Percentiles rank a stretch among this genome's conserved stretches.
These are phyloP conservation scores for Pseudolaguvia tuberculata DNA, from an alignment of 2,113 vertebrate genomes.

Conservation along the genomic window DNA sequence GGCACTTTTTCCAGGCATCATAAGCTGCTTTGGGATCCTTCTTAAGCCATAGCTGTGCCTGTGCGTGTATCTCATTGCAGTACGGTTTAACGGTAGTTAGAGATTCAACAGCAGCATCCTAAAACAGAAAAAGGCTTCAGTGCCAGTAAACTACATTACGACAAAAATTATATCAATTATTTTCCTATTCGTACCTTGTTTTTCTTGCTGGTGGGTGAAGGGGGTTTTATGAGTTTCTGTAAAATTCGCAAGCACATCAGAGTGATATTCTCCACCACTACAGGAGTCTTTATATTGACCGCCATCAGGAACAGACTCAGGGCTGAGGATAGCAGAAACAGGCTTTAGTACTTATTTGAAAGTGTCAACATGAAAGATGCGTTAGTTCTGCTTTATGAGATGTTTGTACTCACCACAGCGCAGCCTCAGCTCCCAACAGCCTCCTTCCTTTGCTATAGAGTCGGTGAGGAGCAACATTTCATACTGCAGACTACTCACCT, in stretches of 20 bases:
- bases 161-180: not conserved
- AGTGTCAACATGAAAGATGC: not conserved
- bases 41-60: conserved; percentile 97
- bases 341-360: conserved; percentile 28
- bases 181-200: conserved; percentile 79
- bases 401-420: conserved; percentile 81
- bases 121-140: conserved; percentile 19
- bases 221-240: conserved; percentile 95
- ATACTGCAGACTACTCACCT: conserved; percentile 97
- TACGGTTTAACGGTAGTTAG: conserved; percentile 95
- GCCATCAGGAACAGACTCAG: conserved; percentile 97
- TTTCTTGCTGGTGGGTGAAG: conserved; percentile 96
- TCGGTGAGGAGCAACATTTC: conserved; percentile 96
- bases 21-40: conserved; percentile 95
- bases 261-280: conserved; percentile 98
- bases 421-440: conserved; percentile 93
- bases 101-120: conserved; percentile 89
- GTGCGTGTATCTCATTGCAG: conserved; percentile 97
- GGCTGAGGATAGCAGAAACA: conserved; percentile 61
- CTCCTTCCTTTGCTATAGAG: conserved; percentile 95
- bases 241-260: conserved; percentile 97
- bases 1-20: conserved; percentile 97
- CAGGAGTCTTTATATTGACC: conserved; percentile 96
- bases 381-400: not conserved
- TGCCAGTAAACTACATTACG: not conserved